Conservation (phyloP, 2,113 vertebrate species). For the Bombycilla garrulus region DNA sequence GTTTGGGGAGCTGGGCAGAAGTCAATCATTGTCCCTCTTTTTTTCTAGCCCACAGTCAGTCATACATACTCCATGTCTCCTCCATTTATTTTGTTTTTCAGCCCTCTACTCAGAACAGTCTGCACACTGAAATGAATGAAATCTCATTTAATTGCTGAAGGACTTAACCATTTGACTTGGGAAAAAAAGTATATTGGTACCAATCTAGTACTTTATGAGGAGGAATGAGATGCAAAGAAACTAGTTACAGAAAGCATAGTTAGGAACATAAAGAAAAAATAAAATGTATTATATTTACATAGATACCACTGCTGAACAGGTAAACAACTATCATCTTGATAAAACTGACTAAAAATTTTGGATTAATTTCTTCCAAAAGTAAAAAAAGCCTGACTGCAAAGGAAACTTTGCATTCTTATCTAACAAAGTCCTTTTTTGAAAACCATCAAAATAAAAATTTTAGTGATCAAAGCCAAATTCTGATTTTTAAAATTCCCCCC, state of each 20-base stretch:
- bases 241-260: background rate
- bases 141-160: background rate
- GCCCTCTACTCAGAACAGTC: background rate
- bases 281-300: background rate
- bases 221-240: background rate
- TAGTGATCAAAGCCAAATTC: background rate
- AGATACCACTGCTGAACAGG: background rate
- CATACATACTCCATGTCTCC: fast-evolving
- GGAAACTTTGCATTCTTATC: background rate
- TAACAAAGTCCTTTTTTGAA: background rate
- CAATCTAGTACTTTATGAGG: background rate
- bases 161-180: background rate
- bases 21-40: background rate
- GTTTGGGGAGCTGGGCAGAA: background rate
- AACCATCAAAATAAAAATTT: background rate
- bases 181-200: background rate
- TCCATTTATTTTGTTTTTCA: background rate
- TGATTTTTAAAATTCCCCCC: background rate
- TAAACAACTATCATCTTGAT: background rate
- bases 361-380: background rate
- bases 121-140: background rate
- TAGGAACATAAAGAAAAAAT: background rate
- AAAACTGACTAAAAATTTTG: background rate
- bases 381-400: background rate
- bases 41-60: background rate